These are phyloP conservation scores for Drosophila fuyamai DNA, from an alignment of 1,140 invertebrate genomes.

Conservation along the genomic window DNA sequence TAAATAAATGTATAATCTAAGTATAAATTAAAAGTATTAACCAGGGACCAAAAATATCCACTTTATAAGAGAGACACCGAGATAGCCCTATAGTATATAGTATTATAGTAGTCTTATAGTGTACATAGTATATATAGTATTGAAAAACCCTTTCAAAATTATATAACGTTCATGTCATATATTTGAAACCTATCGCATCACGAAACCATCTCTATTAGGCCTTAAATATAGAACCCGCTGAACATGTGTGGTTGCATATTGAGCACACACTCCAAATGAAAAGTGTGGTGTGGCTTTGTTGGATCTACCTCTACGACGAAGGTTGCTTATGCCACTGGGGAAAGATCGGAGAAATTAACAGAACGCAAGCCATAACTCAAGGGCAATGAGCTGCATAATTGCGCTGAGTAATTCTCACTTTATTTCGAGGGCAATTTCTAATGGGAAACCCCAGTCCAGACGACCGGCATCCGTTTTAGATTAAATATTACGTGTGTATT, in stretches of 20 bases:
- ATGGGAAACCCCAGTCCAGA: conserved; percentile 40
- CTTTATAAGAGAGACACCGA: no score
- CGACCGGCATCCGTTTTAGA: conserved; percentile 43
- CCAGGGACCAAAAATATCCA: no score
- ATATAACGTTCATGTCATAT: no score
- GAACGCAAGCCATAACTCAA: conserved; percentile 69
- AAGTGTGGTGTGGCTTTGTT: conserved; percentile 32
- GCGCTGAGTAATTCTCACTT: conserved; percentile 82
- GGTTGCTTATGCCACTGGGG: conserved; percentile 50
- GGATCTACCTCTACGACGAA: conserved; percentile 43
- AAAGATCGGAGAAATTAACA: conserved; percentile 39
- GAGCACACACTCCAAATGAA: conserved; percentile 27
- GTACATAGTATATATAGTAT: no score
- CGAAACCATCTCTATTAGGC: conserved; percentile 25
- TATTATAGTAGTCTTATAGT: no score
- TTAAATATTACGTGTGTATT: conserved; percentile 31
- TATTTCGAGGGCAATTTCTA: conserved; percentile 59
- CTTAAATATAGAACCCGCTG: conserved; percentile 16
- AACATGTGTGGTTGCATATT: conserved; percentile 78
- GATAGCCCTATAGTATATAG: no score
- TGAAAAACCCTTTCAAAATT: no score
- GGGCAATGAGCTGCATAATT: conserved; percentile 82
- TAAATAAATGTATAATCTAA: no score
- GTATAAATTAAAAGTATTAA: no score
- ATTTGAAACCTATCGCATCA: not conserved